These are phyloP conservation scores for Watsonalla cultraria DNA, from an alignment of 2,888 invertebrate species.

Conservation along the genomic window DNA sequence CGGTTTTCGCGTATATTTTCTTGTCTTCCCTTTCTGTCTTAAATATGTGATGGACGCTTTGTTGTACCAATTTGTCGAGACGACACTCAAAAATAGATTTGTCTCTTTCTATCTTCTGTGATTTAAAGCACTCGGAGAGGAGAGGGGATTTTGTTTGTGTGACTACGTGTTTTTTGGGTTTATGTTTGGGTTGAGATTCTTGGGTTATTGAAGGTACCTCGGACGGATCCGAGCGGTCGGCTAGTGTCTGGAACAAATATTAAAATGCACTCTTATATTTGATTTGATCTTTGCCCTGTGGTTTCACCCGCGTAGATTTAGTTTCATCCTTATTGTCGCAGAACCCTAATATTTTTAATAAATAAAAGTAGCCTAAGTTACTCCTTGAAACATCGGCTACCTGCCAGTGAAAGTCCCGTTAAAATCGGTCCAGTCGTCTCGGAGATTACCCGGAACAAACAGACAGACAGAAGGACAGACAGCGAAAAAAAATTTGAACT, in stretches of 20 bases:
- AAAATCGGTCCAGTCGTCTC: no score
- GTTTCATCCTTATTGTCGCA: no score
- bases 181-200: conserved; percentile 33
- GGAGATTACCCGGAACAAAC: no score
- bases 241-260: conserved; percentile 39
- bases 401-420: no score
- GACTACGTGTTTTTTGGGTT: conserved; percentile 21
- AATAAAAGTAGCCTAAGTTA: no score
- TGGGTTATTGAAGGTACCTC: conserved; percentile 43
- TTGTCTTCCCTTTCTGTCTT: conserved; percentile 41
- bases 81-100: conserved; percentile 58
- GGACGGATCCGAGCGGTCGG: conserved; percentile 44
- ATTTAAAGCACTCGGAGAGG: conserved; percentile 31
- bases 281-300: no score
- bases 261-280: no score
- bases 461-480: no score
- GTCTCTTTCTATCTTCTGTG: conserved; percentile 20
- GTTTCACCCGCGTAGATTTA: no score
- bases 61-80: conserved; percentile 62
- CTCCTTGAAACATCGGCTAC: no score
- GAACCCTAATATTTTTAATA: no score
- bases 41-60: conserved; percentile 65
- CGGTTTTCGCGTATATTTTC: conserved; percentile 61
- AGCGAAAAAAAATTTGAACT: no score
- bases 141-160: conserved; percentile 31